Conservation (phyloP, 2,797 vertebrate genomes). For the Diplodus sargus region DNA sequence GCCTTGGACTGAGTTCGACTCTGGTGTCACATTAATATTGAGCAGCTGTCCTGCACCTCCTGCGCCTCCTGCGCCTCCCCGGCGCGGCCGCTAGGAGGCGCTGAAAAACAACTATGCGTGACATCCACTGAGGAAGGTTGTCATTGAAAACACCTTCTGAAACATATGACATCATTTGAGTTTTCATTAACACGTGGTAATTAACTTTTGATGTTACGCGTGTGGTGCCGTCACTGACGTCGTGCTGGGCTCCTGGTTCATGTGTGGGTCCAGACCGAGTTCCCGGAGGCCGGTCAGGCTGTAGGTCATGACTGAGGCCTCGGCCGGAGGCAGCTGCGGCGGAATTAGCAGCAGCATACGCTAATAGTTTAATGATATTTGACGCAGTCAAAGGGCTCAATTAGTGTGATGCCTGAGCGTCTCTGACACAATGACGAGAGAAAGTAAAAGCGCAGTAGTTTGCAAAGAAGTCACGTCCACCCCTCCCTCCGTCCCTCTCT, state of each 20-base stretch:
- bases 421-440: constrained; percentile 62
- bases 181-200: constrained; percentile 63
- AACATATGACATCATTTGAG: constrained; percentile 74
- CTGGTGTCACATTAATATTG: not conserved
- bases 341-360: constrained; percentile 30
- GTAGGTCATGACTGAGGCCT: constrained; percentile 37
- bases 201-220: constrained; percentile 25
- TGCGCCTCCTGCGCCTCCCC: not conserved
- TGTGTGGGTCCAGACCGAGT: not conserved
- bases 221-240: not conserved
- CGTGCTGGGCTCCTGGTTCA: not conserved
- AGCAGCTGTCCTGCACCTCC: not conserved
- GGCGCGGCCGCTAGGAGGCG: constrained; percentile 61
- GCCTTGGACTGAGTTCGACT: constrained; percentile 12
- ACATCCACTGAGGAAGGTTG: constrained; percentile 48
- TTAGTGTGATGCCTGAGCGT: constrained; percentile 45
- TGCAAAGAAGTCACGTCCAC: constrained; percentile 83
- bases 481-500: constrained; percentile 65
- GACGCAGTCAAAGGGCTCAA: constrained; percentile 29
- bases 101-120: constrained; percentile 41
- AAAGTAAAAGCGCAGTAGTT: constrained; percentile 76
- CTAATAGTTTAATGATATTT: constrained; percentile 40
- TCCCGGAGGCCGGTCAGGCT: not conserved
- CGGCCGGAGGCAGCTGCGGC: constrained; percentile 7
- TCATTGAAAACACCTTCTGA: constrained; percentile 81